These are phyloP conservation scores for Drosophila sordidapex DNA, from an alignment of 2,888 invertebrate species.

Conservation along the genomic window DNA sequence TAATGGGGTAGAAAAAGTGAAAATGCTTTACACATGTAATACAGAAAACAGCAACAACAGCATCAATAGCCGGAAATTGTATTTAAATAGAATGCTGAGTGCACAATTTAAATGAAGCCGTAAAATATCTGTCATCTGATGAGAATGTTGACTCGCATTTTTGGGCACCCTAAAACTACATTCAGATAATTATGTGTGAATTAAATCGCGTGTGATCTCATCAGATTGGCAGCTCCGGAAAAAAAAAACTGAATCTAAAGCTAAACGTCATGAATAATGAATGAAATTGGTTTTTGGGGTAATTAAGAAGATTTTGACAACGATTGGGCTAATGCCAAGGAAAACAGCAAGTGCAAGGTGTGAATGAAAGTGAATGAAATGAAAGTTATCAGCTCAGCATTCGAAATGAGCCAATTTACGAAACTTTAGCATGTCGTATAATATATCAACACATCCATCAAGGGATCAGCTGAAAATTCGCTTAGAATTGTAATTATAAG, in stretches of 20 bases:
- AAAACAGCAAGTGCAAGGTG: conserved; percentile 48
- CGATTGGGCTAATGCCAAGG: conserved; percentile 54
- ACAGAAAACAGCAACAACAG: conserved; percentile 15
- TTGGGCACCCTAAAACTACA: conserved; percentile 20
- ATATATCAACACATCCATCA: conserved; percentile 39
- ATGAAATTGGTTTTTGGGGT: conserved; percentile 30
- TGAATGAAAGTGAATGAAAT: conserved; percentile 74
- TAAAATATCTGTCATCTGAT: conserved; percentile 33
- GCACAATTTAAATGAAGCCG: conserved; percentile 42
- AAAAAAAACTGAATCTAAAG: neutral
- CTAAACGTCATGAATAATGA: conserved; percentile 39
- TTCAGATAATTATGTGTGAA: conserved; percentile 22
- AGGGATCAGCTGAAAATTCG: conserved; percentile 38
- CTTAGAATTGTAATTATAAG: conserved; percentile 74
- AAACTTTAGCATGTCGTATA: conserved; percentile 36
- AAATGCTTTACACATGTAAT: conserved; percentile 55
- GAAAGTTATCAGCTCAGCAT: conserved; percentile 64
- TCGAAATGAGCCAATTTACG: conserved; percentile 44
- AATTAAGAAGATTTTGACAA: conserved; percentile 46
- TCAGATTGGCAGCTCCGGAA: conserved; percentile 48
- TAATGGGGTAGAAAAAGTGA: conserved; percentile 60
- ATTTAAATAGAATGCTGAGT: conserved; percentile 62
- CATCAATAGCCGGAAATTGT: conserved; percentile 62
- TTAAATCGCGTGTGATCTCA: conserved; percentile 35
- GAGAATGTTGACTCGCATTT: conserved; percentile 23